These are phyloP conservation scores for Sphaerophoria rueppellii DNA, from an alignment of 2,888 invertebrate species.

Conservation along the genomic window DNA sequence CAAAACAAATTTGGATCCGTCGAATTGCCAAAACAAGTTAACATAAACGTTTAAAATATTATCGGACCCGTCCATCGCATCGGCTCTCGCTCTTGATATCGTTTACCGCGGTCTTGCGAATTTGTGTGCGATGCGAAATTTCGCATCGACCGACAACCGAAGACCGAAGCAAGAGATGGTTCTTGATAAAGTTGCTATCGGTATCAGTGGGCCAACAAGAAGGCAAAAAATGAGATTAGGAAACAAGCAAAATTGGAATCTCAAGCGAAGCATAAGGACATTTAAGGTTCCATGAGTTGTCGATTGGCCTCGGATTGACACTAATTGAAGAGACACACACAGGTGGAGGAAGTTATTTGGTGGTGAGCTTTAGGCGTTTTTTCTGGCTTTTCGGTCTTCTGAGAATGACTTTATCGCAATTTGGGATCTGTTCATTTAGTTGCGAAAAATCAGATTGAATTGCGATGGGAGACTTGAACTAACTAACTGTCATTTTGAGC, in stretches of 20 bases:
- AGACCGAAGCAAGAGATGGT: constrained; percentile 44
- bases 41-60: constrained; percentile 73
- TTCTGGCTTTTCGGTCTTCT: neutral
- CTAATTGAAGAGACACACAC: constrained; percentile 73
- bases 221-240: neutral
- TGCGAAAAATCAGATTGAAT: no score
- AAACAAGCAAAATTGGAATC: constrained; percentile 5
- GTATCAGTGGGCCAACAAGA: constrained; percentile 45
- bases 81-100: no score
- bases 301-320: constrained; percentile 70
- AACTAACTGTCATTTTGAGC: no score
- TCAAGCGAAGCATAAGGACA: constrained; percentile 48
- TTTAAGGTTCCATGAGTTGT: constrained; percentile 44
- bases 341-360: constrained; percentile 69
- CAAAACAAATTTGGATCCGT: constrained; percentile 73
- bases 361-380: constrained; percentile 47
- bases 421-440: no score
- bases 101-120: constrained; percentile 36
- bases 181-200: constrained; percentile 73
- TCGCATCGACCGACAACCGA: constrained; percentile 19
- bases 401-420: neutral
- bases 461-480: no score
- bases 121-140: constrained; percentile 41
- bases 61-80: constrained; percentile 64
- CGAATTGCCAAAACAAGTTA: constrained; percentile 73